Evolutionary conservation across 2,113 vertebrate species (phyloP), one percentile per base, ranked within the genome.

Genomic region (Orientallactaga bullata): DNA sequence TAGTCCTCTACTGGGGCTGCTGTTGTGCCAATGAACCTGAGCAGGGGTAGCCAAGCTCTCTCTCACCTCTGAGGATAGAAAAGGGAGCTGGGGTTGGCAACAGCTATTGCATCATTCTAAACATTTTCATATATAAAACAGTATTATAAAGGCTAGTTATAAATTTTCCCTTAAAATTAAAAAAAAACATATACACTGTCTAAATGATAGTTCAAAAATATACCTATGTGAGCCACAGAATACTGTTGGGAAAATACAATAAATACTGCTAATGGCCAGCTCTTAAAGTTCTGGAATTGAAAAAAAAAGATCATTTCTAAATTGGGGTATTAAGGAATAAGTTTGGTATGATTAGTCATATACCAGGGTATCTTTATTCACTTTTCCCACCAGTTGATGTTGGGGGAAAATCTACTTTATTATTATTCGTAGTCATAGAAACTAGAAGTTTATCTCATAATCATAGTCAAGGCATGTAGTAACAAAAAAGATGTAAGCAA

Each of bases 401-500:
- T 95, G 39, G 77, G 71, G 80, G 23, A 91, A 95, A 84, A 82
- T 87, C 81, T 15, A 66, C 90, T 93, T 89, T 89, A 81, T 93
- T 79, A 79, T 94, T 95, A 95, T 94, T 97, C 94, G 95, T 77
- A 96, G 80, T 65, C 69, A 94, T 90, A 16, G 24, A 96, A 96
- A 96, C 94, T 11, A 77, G 71, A 89, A 96, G 66, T 96, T 97
- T 97, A 96, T 95, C 93, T 90, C 17, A 17, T 95, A 97, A 90
- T 82, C 87, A 95, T 88, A 97, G 80, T 90, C 66, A 92, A 77
- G 94, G 26, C 72, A 84, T 92, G 77, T 95, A 97, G 72, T 51
- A 85, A 94, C 77, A 92, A 61, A 90, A 95, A 35, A 84, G 83
- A 95, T 89, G 80, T 37, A 80, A 96, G 91, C 65, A 96, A 85